Percentiles rank a stretch among this genome's conserved stretches.
phyloP scores from a whole-genome alignment of 2,113 vertebrate genomes.

The Corvus moneduloides region DNA sequence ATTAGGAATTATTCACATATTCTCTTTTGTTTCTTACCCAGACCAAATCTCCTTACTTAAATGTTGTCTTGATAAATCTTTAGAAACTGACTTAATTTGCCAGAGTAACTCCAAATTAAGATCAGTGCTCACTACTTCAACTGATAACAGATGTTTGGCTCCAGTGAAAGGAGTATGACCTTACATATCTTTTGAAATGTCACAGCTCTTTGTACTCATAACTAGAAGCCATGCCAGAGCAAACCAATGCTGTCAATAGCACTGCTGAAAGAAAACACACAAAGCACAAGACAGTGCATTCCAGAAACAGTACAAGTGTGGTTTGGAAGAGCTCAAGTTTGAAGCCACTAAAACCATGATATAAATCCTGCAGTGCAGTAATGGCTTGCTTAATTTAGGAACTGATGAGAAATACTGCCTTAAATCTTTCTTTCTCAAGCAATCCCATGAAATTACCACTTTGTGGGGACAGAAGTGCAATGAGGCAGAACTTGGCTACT shows the following conservation, averaged over 20 bases:
- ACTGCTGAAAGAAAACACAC: slow-evolving; percentile 33
- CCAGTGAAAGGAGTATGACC: not conserved
- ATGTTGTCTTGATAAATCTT: not conserved
- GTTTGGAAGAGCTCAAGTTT: not conserved
- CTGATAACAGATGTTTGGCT: slow-evolving; percentile 49
- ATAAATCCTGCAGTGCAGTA: not conserved
- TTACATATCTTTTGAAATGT: slow-evolving; percentile 50
- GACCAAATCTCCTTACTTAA: not conserved
- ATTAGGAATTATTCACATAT: not conserved
- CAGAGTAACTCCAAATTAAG: slow-evolving; percentile 33
- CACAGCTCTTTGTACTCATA: slow-evolving; percentile 39
- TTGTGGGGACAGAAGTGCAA: not conserved
- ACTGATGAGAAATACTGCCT: not conserved
- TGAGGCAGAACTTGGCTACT: not conserved
- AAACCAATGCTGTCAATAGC: slow-evolving; percentile 32
- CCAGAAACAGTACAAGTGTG: not conserved
- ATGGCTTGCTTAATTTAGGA: not conserved
- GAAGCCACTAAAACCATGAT: not conserved
- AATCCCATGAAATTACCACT: not conserved
- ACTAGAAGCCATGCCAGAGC: slow-evolving; percentile 1
- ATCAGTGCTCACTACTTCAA: not conserved
- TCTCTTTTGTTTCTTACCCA: not conserved
- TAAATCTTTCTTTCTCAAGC: not conserved
- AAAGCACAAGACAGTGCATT: not conserved
- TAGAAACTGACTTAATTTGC: slow-evolving; percentile 27